Evolutionary conservation across 2,888 invertebrate species (phyloP).

Genomic region (Cheilosia vulpina): DNA sequence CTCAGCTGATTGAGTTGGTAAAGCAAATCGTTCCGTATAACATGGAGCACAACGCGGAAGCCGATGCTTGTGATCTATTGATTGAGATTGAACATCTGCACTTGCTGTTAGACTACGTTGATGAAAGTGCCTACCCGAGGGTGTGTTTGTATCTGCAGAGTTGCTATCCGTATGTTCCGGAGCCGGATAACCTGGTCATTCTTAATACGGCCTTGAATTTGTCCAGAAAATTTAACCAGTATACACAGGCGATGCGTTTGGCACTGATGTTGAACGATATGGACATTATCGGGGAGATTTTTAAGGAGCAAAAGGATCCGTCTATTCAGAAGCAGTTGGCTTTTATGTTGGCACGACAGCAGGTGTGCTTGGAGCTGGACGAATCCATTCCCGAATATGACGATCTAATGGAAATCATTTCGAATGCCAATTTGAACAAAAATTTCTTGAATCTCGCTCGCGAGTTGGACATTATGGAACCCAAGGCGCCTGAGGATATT

Average conservation of each 20-base stretch:
- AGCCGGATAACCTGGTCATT: conserved; percentile 94
- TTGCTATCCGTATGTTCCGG: conserved; percentile 98
- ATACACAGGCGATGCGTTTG: conserved; percentile 94
- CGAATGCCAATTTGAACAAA: conserved; percentile 96
- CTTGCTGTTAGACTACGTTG: conserved; percentile 93
- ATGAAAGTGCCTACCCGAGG: conserved; percentile 93
- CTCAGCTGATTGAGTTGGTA: conserved; percentile 90
- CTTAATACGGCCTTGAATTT: conserved; percentile 92
- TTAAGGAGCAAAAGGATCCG: conserved; percentile 91
- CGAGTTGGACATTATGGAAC: conserved; percentile 99
- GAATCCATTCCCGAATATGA: conserved; percentile 88
- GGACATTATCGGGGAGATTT: conserved; percentile 91
- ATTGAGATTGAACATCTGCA: conserved; percentile 98
- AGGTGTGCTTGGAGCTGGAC: conserved; percentile 92
- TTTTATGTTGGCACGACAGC: conserved; percentile 97
- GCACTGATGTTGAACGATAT: conserved; percentile 95
- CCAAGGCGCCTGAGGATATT: conserved; percentile 99
- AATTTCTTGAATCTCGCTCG: conserved; percentile 96
- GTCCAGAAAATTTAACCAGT: conserved; percentile 94
- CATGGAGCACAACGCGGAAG: conserved; percentile 99
- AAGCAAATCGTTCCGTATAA: conserved; percentile 96
- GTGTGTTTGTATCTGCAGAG: conserved; percentile 95
- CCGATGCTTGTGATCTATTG: conserved; percentile 98
- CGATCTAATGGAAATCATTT: conserved; percentile 94
- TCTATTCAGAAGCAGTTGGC: conserved; percentile 96